Conservation (phyloP, 2,113 vertebrate genomes). For the Solea solea region DNA sequence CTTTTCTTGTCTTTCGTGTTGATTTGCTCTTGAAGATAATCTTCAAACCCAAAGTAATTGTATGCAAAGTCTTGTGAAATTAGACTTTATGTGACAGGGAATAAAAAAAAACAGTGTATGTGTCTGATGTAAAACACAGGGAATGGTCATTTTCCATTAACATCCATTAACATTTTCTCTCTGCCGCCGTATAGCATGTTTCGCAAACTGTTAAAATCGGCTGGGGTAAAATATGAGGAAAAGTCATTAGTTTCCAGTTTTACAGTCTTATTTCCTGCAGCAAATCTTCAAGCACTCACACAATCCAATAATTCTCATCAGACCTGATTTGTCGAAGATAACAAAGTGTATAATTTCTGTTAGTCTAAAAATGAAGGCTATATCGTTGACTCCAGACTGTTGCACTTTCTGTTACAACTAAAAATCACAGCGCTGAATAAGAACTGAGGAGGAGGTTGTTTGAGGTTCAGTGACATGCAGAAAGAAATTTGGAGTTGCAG, state of each 20-base stretch:
- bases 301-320: background rate
- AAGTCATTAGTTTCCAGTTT: background rate
- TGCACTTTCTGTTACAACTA: slow-evolving; percentile 8
- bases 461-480: background rate
- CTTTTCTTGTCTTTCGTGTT: too few relatives aligned
- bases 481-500: slow-evolving; percentile 6
- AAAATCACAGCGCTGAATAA: background rate
- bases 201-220: slow-evolving; percentile 8
- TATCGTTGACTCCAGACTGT: background rate
- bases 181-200: too few relatives aligned
- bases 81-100: too few relatives aligned
- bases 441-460: background rate
- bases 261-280: background rate
- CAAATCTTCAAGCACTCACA: background rate
- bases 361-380: background rate
- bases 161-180: too few relatives aligned
- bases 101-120: too few relatives aligned
- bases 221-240: background rate
- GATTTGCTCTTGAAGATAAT: too few relatives aligned
- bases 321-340: background rate
- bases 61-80: too few relatives aligned
- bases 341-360: background rate
- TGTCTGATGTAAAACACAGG: background rate
- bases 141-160: background rate
- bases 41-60: too few relatives aligned